Conservation (phyloP, 2,888 invertebrate genomes). For the Exephanes ischioxanthus region DNA sequence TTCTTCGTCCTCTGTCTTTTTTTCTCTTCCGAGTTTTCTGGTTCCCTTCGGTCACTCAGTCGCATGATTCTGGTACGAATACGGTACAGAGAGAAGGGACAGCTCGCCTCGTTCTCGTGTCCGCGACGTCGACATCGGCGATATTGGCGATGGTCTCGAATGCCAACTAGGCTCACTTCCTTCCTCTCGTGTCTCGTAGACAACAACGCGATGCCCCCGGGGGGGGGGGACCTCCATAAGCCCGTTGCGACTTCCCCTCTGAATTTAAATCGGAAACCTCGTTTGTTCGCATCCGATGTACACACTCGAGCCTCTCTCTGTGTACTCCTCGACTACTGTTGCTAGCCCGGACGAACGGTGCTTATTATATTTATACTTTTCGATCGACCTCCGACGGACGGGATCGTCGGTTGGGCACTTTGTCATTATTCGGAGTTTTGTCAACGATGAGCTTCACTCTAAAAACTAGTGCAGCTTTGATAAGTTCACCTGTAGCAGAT, state of each 20-base stretch:
- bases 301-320: not conserved
- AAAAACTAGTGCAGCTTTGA: not conserved
- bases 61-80: not conserved
- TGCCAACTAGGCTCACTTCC: conserved; percentile 83
- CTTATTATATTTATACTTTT: conserved; percentile 4
- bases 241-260: conserved; percentile 70
- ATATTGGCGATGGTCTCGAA: conserved; percentile 77
- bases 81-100: conserved; percentile 19
- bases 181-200: conserved; percentile 79
- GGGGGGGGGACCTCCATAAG: conserved; percentile 70
- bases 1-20: conserved; percentile 44
- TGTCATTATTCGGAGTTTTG: not conserved
- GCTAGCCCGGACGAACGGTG: conserved; percentile 48
- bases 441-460: not conserved
- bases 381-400: not conserved
- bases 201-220: conserved; percentile 9
- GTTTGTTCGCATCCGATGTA: conserved; percentile 57
- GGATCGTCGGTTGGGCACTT: not conserved
- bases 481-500: no score
- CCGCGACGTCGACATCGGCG: conserved; percentile 57
- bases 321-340: conserved; percentile 45
- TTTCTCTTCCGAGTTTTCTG: conserved; percentile 36
- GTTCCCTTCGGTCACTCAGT: conserved; percentile 36
- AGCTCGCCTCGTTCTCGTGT: conserved; percentile 41
- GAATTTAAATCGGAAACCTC: conserved; percentile 81